Base-by-base conservation (phyloP, 2,888 invertebrate species). In the Caenorhabditis panamensis region DNA sequence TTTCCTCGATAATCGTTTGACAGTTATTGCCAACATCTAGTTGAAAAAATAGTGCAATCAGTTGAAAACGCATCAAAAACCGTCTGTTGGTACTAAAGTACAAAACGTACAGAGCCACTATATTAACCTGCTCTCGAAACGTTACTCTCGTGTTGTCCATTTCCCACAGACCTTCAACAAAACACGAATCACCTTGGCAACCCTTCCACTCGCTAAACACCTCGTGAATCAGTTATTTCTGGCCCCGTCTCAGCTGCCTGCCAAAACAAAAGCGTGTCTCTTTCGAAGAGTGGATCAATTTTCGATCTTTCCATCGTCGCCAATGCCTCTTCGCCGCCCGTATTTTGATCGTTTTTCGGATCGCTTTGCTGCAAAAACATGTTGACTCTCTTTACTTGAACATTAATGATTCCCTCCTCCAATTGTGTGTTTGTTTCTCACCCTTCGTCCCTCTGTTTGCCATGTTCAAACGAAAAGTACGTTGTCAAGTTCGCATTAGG, bases 311-410 rank as follows among this genome's bases (percentile, higher is more conserved):
- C 37, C 58, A 24, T 51, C 26, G 20, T 18, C 11, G 36, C 11
- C 58, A 6, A 16, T 31, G 22, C 18, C 22, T 4, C 18, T 51
- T 31, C 9, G 20, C 20, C 44, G 61, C 47, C 28, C 61, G 44
- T 47, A 47, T 61, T 61, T 44, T 61, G 61, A 47, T 47, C 61
- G 44, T 47, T 44, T 61, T 61, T 61, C 47, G 61, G 61, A 47
- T 61, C 61, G 47, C 54, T 54, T 49, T 20, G 20, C 11, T 24
- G 13, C 61, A 61, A 61, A 26, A 61, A 61, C 61, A 61, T 61
- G 61, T 61, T 61, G 61, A 61, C 61, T 61, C n/a, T 31, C 59
- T 41, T 41, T 13, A 41, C 41, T n/a, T 41, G 11, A 11, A 20
- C 36, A 2, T 22, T 41, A 16, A 47, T 47, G 18, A 18, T 47